These are phyloP conservation scores for Neopipo cinnamomea DNA, from an alignment of 2,113 vertebrate species.

Conservation along the genomic window DNA sequence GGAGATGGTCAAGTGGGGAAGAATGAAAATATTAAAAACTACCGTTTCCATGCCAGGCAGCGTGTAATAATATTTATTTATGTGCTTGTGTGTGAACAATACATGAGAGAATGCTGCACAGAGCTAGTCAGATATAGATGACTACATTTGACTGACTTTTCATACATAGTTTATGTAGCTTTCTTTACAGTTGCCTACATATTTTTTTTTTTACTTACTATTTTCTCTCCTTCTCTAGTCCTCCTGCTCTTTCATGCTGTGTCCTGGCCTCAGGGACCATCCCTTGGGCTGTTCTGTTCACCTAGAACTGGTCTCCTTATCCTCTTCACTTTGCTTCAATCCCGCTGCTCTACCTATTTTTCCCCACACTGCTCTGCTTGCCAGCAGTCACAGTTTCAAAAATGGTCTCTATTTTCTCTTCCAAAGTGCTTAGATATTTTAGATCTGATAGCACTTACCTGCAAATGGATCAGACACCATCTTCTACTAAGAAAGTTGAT, in stretches of 20 bases:
- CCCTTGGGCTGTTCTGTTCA: conserved; percentile 47
- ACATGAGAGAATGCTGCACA: background rate
- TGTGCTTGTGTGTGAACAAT: conserved; percentile 53
- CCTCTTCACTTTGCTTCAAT: background rate
- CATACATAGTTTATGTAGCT: background rate
- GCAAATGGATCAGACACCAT: background rate
- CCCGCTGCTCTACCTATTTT: conserved; percentile 18
- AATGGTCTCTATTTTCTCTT: conserved; percentile 57
- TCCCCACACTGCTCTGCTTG: background rate
- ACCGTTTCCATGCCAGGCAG: background rate
- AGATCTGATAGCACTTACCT: background rate
- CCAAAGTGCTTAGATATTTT: background rate
- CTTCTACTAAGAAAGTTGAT: background rate
- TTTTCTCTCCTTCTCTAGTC: conserved; percentile 18
- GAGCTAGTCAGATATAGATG: background rate
- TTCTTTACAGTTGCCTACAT: conserved; percentile 38
- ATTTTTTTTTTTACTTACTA: conserved; percentile 19
- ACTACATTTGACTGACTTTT: background rate
- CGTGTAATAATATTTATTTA: background rate
- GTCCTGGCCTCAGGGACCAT: conserved; percentile 31
- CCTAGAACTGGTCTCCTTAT: conserved; percentile 26
- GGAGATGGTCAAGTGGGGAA: background rate
- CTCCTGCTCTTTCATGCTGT: conserved; percentile 1
- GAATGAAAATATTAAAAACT: background rate
- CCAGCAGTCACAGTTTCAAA: conserved; percentile 62